Percentiles rank a stretch among this genome's conserved stretches.
phyloP scores from a whole-genome alignment of 2,113 vertebrate species.

The Mesembrinibis cayennensis region DNA sequence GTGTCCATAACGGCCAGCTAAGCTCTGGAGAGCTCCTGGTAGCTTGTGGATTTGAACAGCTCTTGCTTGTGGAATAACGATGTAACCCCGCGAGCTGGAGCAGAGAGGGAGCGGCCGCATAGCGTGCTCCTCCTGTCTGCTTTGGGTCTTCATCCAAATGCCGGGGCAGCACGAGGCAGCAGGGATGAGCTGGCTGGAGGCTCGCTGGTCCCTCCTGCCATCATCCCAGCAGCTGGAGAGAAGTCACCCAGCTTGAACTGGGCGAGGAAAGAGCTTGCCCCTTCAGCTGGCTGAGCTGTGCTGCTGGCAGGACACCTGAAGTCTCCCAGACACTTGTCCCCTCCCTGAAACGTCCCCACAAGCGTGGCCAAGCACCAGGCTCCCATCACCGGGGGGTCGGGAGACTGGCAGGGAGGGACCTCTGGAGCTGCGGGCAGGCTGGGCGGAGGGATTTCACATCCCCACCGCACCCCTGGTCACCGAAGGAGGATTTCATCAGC shows the following conservation, averaged over 20 bases:
- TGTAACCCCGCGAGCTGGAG: rapidly evolving
- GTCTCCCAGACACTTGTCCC: too few species aligned
- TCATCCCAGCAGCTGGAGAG: not conserved
- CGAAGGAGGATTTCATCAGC: not conserved
- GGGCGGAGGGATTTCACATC: not conserved
- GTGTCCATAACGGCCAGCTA: rapidly evolving
- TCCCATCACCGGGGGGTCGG: rapidly evolving
- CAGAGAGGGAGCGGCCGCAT: not conserved
- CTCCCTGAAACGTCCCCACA: not conserved
- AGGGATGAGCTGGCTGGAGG: not conserved
- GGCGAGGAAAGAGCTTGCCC: not conserved
- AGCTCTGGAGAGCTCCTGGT: not conserved
- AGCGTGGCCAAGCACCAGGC: not conserved
- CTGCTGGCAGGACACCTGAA: not conserved
- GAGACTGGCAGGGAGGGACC: not conserved
- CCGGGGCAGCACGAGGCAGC: not conserved
- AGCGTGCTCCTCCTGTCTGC: not conserved
- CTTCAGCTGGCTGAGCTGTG: not conserved
- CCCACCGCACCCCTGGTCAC: not conserved
- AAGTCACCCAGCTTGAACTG: not conserved
- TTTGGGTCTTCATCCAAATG: not conserved
- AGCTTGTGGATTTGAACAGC: too few species aligned
- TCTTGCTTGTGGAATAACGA: not conserved
- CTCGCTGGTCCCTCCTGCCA: not conserved
- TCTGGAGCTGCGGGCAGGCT: not conserved